These are phyloP conservation scores for Dorcus hopei DNA, from an alignment of 2,888 invertebrate genomes.

Conservation along the genomic window DNA sequence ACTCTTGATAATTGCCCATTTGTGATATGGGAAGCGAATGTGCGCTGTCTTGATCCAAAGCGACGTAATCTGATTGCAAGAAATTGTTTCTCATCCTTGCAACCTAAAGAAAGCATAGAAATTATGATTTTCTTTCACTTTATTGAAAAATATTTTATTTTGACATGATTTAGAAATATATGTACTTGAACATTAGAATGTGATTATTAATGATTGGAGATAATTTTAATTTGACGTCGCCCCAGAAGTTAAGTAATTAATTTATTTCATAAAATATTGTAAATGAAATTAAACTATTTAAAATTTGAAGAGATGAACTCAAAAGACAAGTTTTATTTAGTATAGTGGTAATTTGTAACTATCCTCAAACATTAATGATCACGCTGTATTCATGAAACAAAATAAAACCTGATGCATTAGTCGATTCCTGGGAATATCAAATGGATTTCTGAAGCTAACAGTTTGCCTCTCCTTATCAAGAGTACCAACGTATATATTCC, in stretches of 20 bases:
- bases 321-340: too few species aligned
- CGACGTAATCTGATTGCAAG: slow-evolving; percentile 73
- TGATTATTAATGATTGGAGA: too few species aligned
- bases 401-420: slow-evolving; percentile 74
- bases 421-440: slow-evolving; percentile 87
- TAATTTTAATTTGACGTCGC: too few species aligned
- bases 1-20: slow-evolving; percentile 99
- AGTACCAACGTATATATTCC: slow-evolving; percentile 76
- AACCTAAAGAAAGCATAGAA: slow-evolving; percentile 54
- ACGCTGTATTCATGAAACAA: neutral
- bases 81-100: slow-evolving; percentile 93
- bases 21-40: slow-evolving; percentile 95
- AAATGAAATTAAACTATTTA: too few species aligned
- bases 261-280: too few species aligned
- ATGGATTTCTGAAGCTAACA: slow-evolving; percentile 87
- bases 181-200: too few species aligned
- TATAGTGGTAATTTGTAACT: neutral
- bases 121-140: slow-evolving; percentile 1
- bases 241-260: too few species aligned
- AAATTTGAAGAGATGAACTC: too few species aligned
- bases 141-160: neutral
- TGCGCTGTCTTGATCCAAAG: slow-evolving; percentile 86
- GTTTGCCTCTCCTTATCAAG: slow-evolving; percentile 50
- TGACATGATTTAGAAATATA: neutral
- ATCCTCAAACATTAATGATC: slow-evolving; percentile 12